Evolutionary conservation across 92 coral and sea anemone genomes (phyloP).

Genomic region (Bergia sp.): DNA sequence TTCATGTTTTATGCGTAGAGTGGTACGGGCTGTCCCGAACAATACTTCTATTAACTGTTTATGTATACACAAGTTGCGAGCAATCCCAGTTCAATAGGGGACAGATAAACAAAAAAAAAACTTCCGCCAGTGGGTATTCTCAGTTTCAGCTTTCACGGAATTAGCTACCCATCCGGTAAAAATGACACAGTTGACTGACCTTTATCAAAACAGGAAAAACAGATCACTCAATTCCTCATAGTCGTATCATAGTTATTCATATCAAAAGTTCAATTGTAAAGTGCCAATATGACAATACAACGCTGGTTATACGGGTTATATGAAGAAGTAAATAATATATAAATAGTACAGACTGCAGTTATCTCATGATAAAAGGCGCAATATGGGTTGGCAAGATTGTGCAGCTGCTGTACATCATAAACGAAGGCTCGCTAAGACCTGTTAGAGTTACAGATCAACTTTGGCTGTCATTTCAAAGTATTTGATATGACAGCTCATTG

Average conservation of each 20-base stretch:
- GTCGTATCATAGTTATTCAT: not conserved
- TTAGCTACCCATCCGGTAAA: not conserved
- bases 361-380: too few species aligned
- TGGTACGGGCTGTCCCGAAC: too few species aligned
- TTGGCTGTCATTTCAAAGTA: constrained; percentile 29
- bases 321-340: not conserved
- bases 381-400: not conserved
- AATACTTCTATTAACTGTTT: not conserved
- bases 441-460: constrained; percentile 2
- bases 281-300: not conserved
- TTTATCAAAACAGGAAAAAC: constrained; percentile 34
- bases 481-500: constrained; percentile 36
- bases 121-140: not conserved
- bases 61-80: not conserved
- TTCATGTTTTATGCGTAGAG: too few species aligned
- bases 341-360: not conserved
- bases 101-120: not conserved
- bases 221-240: not conserved
- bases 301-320: not conserved
- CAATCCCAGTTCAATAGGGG: not conserved
- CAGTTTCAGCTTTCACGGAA: constrained; percentile 39
- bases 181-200: not conserved
- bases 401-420: constrained; percentile 9
- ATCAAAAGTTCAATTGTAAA: not conserved
- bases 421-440: constrained; percentile 9